phyloP scores from a whole-genome alignment of 2,113 vertebrate genomes.

The Aphyosemion australe region DNA sequence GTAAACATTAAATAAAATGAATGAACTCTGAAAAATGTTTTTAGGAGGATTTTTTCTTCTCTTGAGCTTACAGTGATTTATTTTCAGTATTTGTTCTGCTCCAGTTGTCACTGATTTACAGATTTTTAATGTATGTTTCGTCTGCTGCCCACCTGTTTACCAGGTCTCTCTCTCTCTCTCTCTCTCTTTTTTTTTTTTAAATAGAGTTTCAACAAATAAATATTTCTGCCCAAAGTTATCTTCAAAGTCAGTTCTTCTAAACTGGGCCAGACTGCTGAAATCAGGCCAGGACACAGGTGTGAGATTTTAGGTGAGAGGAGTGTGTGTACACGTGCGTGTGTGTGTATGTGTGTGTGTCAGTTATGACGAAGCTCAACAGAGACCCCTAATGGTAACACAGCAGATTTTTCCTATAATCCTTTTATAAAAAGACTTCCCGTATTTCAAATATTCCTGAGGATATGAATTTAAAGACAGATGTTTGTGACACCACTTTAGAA shows the following conservation, averaged over 20 bases:
- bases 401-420: too few species aligned
- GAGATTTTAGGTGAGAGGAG: constrained; percentile 9
- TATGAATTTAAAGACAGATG: too few species aligned
- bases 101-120: constrained; percentile 1
- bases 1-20: too few species aligned
- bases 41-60: too few species aligned
- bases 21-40: too few species aligned
- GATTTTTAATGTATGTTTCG: not conserved
- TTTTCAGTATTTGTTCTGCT: not conserved
- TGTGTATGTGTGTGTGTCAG: not conserved
- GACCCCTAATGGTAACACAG: constrained; percentile 65
- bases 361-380: constrained; percentile 38
- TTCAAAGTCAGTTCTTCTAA: constrained; percentile 56
- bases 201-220: constrained; percentile 42
- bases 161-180: constrained; percentile 2
- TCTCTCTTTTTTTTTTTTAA: constrained; percentile 1
- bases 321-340: too few species aligned
- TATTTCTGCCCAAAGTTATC: constrained; percentile 49
- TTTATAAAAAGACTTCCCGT: too few species aligned
- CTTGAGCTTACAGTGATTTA: too few species aligned
- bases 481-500: too few species aligned
- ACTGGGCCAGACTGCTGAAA: constrained; percentile 55
- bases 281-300: constrained; percentile 60
- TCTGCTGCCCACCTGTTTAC: constrained; percentile 2
- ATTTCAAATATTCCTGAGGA: too few species aligned